Conservation (phyloP, 2,888 invertebrate species). For the Cryptocephalus moraei region DNA sequence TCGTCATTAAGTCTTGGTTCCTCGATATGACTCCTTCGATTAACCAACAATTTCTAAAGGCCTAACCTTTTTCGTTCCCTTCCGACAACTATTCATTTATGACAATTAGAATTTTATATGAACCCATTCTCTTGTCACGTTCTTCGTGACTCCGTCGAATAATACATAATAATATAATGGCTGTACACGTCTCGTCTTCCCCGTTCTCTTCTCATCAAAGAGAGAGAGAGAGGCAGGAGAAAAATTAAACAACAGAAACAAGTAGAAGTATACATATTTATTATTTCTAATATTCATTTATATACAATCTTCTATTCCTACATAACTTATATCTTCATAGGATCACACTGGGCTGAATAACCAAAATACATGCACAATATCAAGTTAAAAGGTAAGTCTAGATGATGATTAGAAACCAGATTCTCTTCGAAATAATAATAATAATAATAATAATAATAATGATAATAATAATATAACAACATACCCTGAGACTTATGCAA, state of each 20-base stretch:
- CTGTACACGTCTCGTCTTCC: background rate
- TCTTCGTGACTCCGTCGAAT: background rate
- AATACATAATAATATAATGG: background rate
- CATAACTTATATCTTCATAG: conserved; percentile 28
- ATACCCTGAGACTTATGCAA: conserved; percentile 14
- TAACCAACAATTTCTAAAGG: no score
- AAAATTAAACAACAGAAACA: background rate
- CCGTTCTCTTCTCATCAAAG: background rate
- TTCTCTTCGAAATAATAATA: no score
- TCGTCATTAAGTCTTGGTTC: no score
- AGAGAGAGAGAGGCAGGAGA: background rate
- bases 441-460: no score
- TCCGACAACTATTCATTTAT: conserved; percentile 6
- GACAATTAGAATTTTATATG: conserved; percentile 7
- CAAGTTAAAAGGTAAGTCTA: conserved; percentile 9
- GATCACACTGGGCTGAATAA: conserved; percentile 35
- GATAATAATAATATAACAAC: background rate
- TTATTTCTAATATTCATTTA: conserved; percentile 32
- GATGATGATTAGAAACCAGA: conserved; percentile 3
- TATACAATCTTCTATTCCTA: conserved; percentile 30
- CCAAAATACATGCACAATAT: conserved; percentile 35
- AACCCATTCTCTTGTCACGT: conserved; percentile 1
- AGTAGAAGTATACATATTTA: conserved; percentile 31
- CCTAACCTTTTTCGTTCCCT: no score
- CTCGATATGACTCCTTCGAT: no score